phyloP scores from a whole-genome alignment of 2,797 vertebrate species.

The Balearica regulorum region DNA sequence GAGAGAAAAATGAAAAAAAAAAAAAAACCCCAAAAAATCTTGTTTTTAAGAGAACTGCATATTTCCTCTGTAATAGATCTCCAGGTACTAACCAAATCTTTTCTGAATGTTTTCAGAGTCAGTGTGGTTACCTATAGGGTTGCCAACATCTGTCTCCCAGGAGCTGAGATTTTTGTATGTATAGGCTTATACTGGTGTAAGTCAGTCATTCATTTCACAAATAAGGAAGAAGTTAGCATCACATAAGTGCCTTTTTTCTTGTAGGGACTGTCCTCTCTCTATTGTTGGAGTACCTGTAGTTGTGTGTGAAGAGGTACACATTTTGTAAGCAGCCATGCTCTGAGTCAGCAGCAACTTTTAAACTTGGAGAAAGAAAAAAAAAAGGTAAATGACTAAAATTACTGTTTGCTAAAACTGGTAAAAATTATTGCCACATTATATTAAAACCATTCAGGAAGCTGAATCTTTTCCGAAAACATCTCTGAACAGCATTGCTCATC shows the following conservation, averaged over 20 bases:
- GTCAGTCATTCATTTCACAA: background rate
- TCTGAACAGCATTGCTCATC: background rate
- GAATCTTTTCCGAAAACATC: background rate
- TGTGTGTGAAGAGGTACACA: background rate
- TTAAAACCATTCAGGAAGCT: background rate
- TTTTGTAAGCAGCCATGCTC: background rate
- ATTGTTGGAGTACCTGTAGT: background rate
- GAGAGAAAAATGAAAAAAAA: background rate
- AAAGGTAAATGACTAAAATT: background rate
- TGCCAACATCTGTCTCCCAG: background rate
- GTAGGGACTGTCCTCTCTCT: background rate
- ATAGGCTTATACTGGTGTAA: background rate
- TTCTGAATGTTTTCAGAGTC: background rate
- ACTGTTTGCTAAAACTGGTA: background rate
- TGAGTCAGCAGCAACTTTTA: background rate
- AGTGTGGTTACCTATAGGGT: background rate
- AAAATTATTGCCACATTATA: background rate
- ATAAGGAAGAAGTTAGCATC: background rate
- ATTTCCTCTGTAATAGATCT: background rate
- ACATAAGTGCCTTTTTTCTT: background rate
- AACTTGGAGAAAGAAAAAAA: background rate
- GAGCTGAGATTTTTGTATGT: background rate
- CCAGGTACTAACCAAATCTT: background rate
- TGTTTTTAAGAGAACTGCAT: background rate
- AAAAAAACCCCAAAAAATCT: accelerated